Evolutionary conservation across 2,888 invertebrate genomes (phyloP).

Genomic region (Synergus japonicus): DNA sequence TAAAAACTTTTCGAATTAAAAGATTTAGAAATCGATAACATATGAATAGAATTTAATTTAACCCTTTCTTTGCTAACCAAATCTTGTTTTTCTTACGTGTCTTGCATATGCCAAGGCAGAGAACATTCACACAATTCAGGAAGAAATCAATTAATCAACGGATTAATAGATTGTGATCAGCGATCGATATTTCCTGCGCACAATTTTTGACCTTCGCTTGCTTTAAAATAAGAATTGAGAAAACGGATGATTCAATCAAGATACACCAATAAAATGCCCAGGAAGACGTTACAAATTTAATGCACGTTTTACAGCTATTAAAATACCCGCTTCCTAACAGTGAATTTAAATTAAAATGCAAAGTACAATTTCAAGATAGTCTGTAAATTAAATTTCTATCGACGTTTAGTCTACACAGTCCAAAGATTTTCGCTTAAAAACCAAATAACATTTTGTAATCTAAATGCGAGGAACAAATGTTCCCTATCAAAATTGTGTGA

Average conservation of each 20-base stretch:
- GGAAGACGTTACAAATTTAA: conserved; percentile 24
- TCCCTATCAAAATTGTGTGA: conserved; percentile 13
- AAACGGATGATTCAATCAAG: conserved; percentile 5
- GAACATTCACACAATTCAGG: conserved; percentile 6
- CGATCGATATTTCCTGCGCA: conserved; percentile 24
- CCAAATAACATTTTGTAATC: background rate
- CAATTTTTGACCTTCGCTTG: conserved; percentile 26
- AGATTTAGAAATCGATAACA: background rate
- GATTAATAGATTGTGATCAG: conserved; percentile 3
- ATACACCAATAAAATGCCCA: background rate
- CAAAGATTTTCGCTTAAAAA: conserved; percentile 16
- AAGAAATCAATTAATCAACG: background rate
- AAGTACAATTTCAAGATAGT: conserved; percentile 3
- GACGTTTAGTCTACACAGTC: conserved; percentile 15
- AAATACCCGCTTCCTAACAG: background rate
- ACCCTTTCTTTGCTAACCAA: conserved; percentile 6
- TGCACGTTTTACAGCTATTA: conserved; percentile 9
- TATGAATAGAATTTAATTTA: background rate
- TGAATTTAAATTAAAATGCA: background rate
- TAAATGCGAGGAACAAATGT: conserved; percentile 20
- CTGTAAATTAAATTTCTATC: conserved; percentile 22
- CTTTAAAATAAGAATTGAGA: conserved; percentile 14
- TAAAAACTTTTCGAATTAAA: conserved; percentile 1
- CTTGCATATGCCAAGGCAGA: conserved; percentile 5
- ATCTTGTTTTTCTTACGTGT: conserved; percentile 21